Evolutionary conservation across 2,113 vertebrate genomes (phyloP), one percentile per base, ranked within the genome.

Genomic region (Rallus limicola): DNA sequence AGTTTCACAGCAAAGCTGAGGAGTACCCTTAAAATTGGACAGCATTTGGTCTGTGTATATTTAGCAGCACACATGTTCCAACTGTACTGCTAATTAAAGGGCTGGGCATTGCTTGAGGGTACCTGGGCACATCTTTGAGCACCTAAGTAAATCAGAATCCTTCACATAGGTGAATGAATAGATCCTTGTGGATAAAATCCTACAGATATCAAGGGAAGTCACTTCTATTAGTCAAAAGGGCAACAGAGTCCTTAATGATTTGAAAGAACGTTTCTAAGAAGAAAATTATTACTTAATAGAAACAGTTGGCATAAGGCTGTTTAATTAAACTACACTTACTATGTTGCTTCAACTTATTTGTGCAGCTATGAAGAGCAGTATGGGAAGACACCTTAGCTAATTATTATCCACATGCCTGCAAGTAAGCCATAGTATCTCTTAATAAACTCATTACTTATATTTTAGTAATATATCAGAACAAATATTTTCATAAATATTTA

Each of bases 151-250:
- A 84, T 4, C 19, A 31, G 8, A 83, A 2, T 65, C 36, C 21
- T 89, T 82, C 18, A 44, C 16, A 33, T 5, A 48, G 13, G 25
- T 40, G 25, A 38, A 63, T 16, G 0, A 86, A 63, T 34, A 69
- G 9, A n/a, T 38, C 5, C 6, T 6, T 59, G 10, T 33, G 5
- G 12, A 52, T 46, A 76, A 68, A 87, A 67, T 74, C 19, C 11
- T 55, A 44, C 8, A 0, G 0, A 6, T 75, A 72, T 9, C 13
- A 65, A 46, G 29, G 16, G 56, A 71, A 63, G 11, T 16, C 4
- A 59, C 52, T 89, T 10, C 4, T 23, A n/a, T n/a, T 60, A 26
- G 17, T 53, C 4, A 3, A 88, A 82, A 78, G 5, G 23, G 7
- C 16, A 94, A 25, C 5, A 46, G 24, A 63, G 33, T 18, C 28